Conservation (phyloP, 2,113 vertebrate species). For the Oryzias javanicus region DNA sequence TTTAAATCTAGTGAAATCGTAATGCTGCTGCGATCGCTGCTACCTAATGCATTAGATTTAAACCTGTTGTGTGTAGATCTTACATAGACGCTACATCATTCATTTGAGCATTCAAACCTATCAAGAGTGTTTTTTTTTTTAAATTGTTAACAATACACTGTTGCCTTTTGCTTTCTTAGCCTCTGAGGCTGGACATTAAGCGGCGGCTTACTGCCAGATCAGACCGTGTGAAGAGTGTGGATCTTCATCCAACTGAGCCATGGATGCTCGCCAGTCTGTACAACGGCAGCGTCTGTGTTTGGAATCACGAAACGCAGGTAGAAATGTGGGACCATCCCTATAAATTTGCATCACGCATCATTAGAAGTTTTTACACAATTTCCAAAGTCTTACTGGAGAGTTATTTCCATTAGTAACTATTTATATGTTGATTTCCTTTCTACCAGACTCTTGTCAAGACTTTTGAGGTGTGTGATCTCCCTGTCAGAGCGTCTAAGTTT, state of each 20-base stretch:
- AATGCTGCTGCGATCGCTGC: slow-evolving; percentile 3
- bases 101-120: background rate
- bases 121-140: too few species aligned
- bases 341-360: background rate
- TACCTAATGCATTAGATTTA: slow-evolving; percentile 7
- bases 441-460: slow-evolving; percentile 95
- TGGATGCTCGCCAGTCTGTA: slow-evolving; percentile 99
- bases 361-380: too few species aligned
- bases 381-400: too few species aligned
- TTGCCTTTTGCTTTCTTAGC: slow-evolving; percentile 68
- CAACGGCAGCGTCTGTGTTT: slow-evolving; percentile 97
- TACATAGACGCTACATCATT: too few species aligned
- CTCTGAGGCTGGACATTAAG: slow-evolving; percentile 97
- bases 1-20: background rate
- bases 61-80: background rate
- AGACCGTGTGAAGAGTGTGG: slow-evolving; percentile 96
- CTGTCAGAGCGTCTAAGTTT: slow-evolving; percentile 97
- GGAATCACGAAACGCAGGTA: slow-evolving; percentile 99
- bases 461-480: slow-evolving; percentile 97
- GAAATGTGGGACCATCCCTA: background rate
- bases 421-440: background rate
- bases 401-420: too few species aligned
- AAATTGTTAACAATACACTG: background rate
- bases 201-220: slow-evolving; percentile 95
- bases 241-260: slow-evolving; percentile 94